Conservation (phyloP, 2,888 invertebrate genomes). For the Beris morrisii region DNA sequence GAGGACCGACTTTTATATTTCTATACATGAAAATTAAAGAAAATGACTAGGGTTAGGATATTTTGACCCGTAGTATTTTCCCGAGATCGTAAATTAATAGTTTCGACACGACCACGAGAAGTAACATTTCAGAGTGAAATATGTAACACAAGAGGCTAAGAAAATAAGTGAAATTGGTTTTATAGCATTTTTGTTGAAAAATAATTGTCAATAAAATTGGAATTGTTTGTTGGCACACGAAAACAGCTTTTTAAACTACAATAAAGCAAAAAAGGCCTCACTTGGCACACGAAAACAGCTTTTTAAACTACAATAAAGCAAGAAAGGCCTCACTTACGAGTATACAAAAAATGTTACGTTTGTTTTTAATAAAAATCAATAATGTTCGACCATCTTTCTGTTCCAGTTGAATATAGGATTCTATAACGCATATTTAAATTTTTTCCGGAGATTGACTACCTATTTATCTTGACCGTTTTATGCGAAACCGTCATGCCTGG, state of each 20-base stretch:
- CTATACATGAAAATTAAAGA: not conserved
- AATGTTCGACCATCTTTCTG: not conserved
- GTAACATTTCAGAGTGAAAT: not conserved
- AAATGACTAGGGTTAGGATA: not conserved
- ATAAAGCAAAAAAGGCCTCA: too few species aligned
- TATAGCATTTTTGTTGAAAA: constrained; percentile 27
- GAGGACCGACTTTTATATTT: constrained; percentile 2
- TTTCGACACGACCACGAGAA: not conserved
- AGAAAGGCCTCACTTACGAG: not conserved
- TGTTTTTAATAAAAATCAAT: not conserved
- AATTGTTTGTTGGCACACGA: constrained; percentile 2
- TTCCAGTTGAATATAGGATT: not conserved
- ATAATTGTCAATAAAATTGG: constrained; percentile 20
- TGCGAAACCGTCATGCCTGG: too few species aligned
- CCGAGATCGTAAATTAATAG: constrained; percentile 9
- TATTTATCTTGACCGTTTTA: too few species aligned
- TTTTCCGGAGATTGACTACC: too few species aligned
- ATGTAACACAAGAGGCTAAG: not conserved
- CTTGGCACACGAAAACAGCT: constrained; percentile 1
- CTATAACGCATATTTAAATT: too few species aligned
- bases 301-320: constrained; percentile 9
- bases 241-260: constrained; percentile 13
- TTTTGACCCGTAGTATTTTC: constrained; percentile 10
- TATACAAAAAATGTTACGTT: not conserved
- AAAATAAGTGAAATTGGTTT: constrained; percentile 4